These are phyloP conservation scores for Discoglossus pictus DNA, from an alignment of 2,797 vertebrate species.

Conservation along the genomic window DNA sequence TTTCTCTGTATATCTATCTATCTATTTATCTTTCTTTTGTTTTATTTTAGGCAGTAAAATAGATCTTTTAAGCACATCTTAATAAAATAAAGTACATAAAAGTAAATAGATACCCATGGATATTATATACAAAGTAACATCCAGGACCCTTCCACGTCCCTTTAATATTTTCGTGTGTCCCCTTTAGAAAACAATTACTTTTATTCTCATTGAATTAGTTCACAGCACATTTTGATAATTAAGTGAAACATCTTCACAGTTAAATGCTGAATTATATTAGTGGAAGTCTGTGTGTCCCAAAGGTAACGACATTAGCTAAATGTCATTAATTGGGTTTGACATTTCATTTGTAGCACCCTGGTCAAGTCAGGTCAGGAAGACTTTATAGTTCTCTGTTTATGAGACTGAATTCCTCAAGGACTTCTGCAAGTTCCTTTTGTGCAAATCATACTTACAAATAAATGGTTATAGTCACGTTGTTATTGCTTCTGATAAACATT, in stretches of 20 bases:
- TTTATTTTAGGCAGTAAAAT: too few relatives aligned
- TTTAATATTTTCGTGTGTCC: too few relatives aligned
- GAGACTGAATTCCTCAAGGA: constrained; percentile 19
- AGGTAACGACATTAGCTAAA: constrained; percentile 37
- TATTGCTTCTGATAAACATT: too few relatives aligned
- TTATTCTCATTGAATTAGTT: background rate
- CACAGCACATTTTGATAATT: background rate
- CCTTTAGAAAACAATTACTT: background rate
- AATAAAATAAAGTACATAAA: too few relatives aligned
- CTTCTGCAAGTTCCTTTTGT: constrained; percentile 3
- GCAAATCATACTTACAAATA: background rate
- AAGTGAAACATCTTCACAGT: background rate
- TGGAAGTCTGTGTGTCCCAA: background rate
- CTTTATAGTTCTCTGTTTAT: constrained; percentile 37
- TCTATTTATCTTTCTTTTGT: too few relatives aligned
- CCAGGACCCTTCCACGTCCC: too few relatives aligned
- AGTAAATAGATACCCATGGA: too few relatives aligned
- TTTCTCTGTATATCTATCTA: too few relatives aligned
- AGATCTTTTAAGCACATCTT: too few relatives aligned
- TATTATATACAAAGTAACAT: too few relatives aligned
- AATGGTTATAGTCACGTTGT: too few relatives aligned
- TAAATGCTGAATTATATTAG: background rate
- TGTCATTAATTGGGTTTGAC: constrained; percentile 39
- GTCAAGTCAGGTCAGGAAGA: constrained; percentile 29
- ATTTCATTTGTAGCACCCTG: constrained; percentile 25